Evolutionary conservation across 2,113 vertebrate genomes (phyloP).

Genomic region (Anguilla rostrata): DNA sequence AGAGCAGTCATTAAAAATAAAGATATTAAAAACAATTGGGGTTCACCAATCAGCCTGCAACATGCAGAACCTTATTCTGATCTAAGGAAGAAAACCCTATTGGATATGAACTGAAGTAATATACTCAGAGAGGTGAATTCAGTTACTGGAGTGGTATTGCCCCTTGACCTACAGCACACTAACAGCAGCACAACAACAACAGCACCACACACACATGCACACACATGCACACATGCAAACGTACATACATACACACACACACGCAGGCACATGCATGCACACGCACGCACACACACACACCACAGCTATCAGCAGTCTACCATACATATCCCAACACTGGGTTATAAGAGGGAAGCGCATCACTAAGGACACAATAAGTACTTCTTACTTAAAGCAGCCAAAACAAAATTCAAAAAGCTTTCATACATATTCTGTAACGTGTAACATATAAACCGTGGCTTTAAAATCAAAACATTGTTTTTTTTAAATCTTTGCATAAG

Average conservation of each 20-base stretch:
- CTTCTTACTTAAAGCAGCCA: no score
- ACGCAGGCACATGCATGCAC: background rate
- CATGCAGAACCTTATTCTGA: background rate
- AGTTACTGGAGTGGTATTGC: no score
- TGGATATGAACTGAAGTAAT: background rate
- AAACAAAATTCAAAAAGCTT: background rate
- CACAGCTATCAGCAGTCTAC: background rate
- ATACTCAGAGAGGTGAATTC: no score
- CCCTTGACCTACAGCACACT: background rate
- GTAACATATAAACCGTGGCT: background rate
- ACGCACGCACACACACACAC: background rate
- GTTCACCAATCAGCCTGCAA: no score
- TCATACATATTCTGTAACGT: background rate
- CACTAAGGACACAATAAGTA: background rate
- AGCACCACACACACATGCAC: background rate
- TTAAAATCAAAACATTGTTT: no score
- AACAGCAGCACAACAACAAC: background rate
- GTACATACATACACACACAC: background rate
- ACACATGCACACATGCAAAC: background rate
- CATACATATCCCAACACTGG: background rate
- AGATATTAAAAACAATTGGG: no score
- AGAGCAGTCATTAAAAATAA: no score
- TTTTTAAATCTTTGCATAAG: no score
- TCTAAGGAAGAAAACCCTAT: background rate
- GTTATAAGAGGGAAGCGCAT: background rate